Base-by-base conservation (phyloP, 1,140 invertebrate genomes). In the Zaprionus lachaisei region DNA sequence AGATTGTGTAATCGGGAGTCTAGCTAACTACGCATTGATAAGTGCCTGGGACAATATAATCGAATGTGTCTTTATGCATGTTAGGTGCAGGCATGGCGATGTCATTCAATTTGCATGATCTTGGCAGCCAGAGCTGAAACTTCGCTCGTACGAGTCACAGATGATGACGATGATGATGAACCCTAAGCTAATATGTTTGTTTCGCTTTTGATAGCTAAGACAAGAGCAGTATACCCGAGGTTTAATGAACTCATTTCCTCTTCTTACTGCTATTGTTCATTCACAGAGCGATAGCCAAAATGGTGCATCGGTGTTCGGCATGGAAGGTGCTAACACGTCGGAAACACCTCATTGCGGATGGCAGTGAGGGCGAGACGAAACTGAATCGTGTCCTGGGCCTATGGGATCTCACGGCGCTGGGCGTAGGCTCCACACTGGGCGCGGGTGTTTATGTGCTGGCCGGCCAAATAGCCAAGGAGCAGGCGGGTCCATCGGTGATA, bases 361-460 rank as follows among this genome's bases (percentile, higher is more conserved):
- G 90, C 17, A 67, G 9, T 7, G 90, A 92, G 55, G 77, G 83
- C 0, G 91, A 92, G 5, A 74, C 70, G 1, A 92, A 92, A 58
- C 73, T 92, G 2, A 92, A 92, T 57, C 80, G 91, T 26, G 96
- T 96, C 41, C 93, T 98, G 9, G 95, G 94, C 4, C 95, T 96
- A 0, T 93, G 96, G 49, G 97, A 98, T 92, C 93, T 98, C 7
- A 97, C 96, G 0, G 95, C 96, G 1, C 91, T 98, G 2, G 97
- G 97, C 44, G 95, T 98, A 24, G 97, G 97, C 11, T 97, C 96
- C 72, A 98, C 97, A 0, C 92, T 98, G 11, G 97, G 97, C 5
- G 96, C 98, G 26, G 97, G 97, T 15, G 96, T 98, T 14, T 98
- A 98, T 93, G 97, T 98, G 7, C 92, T 98, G 24, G 96, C 96